Evolutionary conservation across 2,113 vertebrate species (phyloP).

Genomic region (Deroptyus accipitrinus): DNA sequence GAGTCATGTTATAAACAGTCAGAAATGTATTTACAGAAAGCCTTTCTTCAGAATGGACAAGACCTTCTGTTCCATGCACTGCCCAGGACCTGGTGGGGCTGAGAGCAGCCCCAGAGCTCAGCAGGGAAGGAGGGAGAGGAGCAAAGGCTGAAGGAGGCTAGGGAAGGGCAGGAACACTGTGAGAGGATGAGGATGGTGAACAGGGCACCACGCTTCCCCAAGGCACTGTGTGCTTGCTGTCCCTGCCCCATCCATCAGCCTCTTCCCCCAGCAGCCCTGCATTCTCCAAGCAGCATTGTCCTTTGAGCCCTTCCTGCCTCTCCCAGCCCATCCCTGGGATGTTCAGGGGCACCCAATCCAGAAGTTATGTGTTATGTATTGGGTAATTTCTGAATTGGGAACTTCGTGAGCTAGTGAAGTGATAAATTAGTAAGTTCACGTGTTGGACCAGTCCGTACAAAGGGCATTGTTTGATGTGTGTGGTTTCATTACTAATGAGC

Average conservation of each 20-base stretch:
- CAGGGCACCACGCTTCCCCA: rapidly evolving
- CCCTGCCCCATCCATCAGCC: background rate
- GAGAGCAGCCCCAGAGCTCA: background rate
- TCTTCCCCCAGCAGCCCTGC: background rate
- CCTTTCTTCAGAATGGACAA: background rate
- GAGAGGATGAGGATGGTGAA: background rate
- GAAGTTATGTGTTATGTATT: rapidly evolving
- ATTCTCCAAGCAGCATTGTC: background rate
- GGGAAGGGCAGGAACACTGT: background rate
- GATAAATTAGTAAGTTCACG: background rate
- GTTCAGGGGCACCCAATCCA: background rate
- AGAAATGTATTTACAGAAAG: background rate
- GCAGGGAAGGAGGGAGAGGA: background rate
- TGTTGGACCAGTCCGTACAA: rapidly evolving
- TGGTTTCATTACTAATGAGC: background rate
- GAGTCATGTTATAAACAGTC: background rate
- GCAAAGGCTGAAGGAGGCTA: background rate
- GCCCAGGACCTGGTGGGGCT: no score
- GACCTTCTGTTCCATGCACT: background rate
- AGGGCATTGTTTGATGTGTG: background rate
- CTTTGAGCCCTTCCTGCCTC: rapidly evolving
- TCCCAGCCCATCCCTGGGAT: background rate
- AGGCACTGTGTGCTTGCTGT: background rate
- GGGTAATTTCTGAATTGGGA: background rate
- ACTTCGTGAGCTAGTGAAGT: background rate